These are phyloP conservation scores for Protobothrops flavoviridis DNA, from an alignment of 2,113 vertebrate species.

Conservation along the genomic window DNA sequence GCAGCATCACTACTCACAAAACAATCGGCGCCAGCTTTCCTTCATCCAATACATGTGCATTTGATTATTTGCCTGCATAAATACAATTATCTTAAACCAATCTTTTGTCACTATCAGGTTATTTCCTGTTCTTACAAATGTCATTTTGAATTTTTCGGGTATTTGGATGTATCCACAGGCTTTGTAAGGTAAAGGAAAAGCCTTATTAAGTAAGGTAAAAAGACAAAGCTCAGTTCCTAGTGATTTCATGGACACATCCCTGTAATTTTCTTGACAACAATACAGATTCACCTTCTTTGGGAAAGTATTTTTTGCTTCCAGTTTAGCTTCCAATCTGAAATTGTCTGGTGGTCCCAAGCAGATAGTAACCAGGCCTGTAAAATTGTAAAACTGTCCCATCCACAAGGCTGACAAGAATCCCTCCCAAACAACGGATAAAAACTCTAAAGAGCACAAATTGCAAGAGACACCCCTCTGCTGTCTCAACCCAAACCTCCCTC, in stretches of 20 bases:
- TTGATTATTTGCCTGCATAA: background rate
- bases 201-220: background rate
- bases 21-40: background rate
- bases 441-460: background rate
- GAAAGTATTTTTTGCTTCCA: background rate
- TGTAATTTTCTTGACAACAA: background rate
- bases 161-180: background rate
- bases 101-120: background rate
- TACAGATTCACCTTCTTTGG: background rate
- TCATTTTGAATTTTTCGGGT: background rate
- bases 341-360: background rate
- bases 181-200: background rate
- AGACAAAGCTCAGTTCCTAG: background rate
- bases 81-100: background rate
- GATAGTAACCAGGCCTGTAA: background rate
- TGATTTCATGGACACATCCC: background rate
- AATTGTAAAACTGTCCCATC: background rate
- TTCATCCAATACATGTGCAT: background rate
- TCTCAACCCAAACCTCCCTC: background rate
- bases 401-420: background rate
- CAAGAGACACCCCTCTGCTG: background rate
- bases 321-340: background rate
- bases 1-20: background rate
- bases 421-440: background rate
- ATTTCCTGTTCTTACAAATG: background rate